A percentile compares a stretch with the other conserved stretches of the same genome.
phyloP scores from a whole-genome alignment of 2,888 invertebrate species.

The Minunthozetes semirufus region DNA sequence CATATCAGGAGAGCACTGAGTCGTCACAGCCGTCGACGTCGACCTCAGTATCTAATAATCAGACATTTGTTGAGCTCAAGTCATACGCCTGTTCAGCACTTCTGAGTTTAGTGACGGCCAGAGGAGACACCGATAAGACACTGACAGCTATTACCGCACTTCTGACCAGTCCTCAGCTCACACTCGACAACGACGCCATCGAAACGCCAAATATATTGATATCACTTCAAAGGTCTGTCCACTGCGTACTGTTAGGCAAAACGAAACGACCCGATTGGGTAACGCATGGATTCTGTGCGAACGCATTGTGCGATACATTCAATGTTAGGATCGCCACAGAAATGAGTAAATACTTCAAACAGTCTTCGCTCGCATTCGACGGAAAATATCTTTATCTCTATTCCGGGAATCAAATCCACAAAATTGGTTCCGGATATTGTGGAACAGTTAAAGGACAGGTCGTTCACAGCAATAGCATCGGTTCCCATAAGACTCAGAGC shows the following conservation, averaged over 20 bases:
- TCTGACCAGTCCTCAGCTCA: slow-evolving; percentile 68
- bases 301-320: slow-evolving; percentile 51
- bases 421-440: slow-evolving; percentile 90
- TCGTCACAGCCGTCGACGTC: slow-evolving; percentile 54
- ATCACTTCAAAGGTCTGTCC: slow-evolving; percentile 77
- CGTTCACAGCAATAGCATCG: slow-evolving; percentile 24
- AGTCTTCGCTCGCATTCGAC: slow-evolving; percentile 65
- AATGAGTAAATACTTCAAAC: slow-evolving; percentile 26
- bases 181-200: slow-evolving; percentile 13
- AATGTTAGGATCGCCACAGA: slow-evolving; percentile 39
- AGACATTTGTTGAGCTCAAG: slow-evolving; percentile 57
- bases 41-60: neutral
- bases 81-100: slow-evolving; percentile 85
- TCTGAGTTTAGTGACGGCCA: slow-evolving; percentile 80
- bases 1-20: slow-evolving; percentile 54
- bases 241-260: slow-evolving; percentile 76
- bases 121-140: slow-evolving; percentile 85
- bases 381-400: slow-evolving; percentile 83
- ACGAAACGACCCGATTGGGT: slow-evolving; percentile 79
- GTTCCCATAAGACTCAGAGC: slow-evolving; percentile 21
- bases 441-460: slow-evolving; percentile 70
- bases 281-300: slow-evolving; percentile 74
- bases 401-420: slow-evolving; percentile 68
- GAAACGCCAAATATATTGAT: slow-evolving; percentile 67
- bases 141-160: slow-evolving; percentile 77